Evolutionary conservation across 2,113 vertebrate genomes (phyloP), one percentile per base, ranked within the genome.

Genomic region (Varanus salvator): DNA sequence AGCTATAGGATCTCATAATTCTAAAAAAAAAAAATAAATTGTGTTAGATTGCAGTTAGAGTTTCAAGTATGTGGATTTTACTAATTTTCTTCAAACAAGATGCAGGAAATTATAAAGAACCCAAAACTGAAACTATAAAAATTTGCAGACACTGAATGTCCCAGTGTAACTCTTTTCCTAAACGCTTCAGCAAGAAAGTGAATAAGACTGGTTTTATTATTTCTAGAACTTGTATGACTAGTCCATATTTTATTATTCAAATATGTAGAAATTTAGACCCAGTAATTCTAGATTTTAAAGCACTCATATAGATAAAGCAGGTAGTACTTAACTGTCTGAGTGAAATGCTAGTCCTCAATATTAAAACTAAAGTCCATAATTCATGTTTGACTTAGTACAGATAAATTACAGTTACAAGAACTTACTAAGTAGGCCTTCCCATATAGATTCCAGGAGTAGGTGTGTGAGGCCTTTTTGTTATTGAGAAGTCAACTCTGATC

Each of bases 401-500:
- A 8, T 82, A 48, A 48, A 77, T 27, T 34, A 77, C 29, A 66
- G 74, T 66, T 21, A 2, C 34, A 74, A 2, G 60, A 91, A 96
- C 98, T 98, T 97, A 99, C 99, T 99, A 99, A 89, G 99, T 99
- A 64, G 99, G 99, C 92, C 98, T 97, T 60, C 99, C 99, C 99
- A 99, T 99, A 81, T 99, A 99, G 95, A 99, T 99, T 92, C 99
- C 99, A 94, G 99, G 99, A 23, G 99, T 99, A 71, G 98, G 98
- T 2, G 98, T 99, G 95, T 99, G 99, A 91, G 98, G 98, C 95
- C 98, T 98, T 96, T 99, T 99, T 19, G 98, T 99, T 94, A 99
- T 99, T 77, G 99, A 99, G 87, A 98, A 99, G 95, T 99, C 99
- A 78, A 99, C 99, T 89, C 99, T 95, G 90, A 99, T 99, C 84